Evolutionary conservation across 2,113 vertebrate genomes (phyloP).

Genomic region (Carassius auratus): DNA sequence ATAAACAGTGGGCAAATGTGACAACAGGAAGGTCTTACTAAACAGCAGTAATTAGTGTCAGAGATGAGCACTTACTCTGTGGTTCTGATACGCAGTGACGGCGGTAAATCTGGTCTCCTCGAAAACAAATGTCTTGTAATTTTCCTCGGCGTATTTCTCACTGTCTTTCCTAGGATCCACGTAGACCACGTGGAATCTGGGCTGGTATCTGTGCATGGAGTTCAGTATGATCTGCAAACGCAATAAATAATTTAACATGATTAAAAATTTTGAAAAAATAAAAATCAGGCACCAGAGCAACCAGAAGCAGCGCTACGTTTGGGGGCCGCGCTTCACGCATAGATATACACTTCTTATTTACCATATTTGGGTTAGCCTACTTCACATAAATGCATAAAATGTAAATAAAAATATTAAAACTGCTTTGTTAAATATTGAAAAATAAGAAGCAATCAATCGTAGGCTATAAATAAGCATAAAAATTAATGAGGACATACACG

Average conservation of each 20-base stretch:
- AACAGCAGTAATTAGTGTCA: neutral
- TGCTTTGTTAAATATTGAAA: neutral
- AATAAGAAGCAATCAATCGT: neutral
- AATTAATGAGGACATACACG: neutral
- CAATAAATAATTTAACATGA: conserved; percentile 54
- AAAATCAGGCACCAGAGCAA: neutral
- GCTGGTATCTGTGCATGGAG: conserved; percentile 99
- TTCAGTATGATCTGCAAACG: conserved; percentile 95
- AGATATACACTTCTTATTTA: neutral
- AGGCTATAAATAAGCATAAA: neutral
- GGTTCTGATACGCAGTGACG: conserved; percentile 97
- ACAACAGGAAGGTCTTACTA: neutral
- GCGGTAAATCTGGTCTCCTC: conserved; percentile 97
- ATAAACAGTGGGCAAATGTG: neutral
- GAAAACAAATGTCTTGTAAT: conserved; percentile 98
- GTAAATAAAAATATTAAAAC: neutral
- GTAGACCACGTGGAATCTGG: conserved; percentile 96
- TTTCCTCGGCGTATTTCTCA: conserved; percentile 97
- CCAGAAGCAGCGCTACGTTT: neutral
- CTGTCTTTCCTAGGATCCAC: conserved; percentile 98
- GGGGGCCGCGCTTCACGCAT: neutral
- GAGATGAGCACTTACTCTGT: conserved; percentile 81
- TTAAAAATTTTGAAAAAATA: too few species aligned
- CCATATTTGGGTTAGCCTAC: neutral
- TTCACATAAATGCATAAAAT: neutral